Conservation (phyloP, 2,797 vertebrate genomes). For the Gouania willdenowi region DNA sequence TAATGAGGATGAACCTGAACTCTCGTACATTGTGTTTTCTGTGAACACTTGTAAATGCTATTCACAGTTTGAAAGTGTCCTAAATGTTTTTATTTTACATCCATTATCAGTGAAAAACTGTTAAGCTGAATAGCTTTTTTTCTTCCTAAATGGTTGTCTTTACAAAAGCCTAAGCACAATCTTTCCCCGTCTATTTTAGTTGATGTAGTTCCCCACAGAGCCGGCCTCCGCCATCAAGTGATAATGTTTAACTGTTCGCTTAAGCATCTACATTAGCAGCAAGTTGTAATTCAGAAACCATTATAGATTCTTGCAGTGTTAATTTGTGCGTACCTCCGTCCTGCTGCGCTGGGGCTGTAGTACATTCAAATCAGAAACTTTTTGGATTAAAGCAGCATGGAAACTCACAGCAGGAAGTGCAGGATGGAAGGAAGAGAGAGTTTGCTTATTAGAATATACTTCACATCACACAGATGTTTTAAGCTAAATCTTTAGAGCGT, state of each 20-base stretch:
- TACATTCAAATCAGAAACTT: constrained; percentile 22
- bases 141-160: constrained; percentile 3
- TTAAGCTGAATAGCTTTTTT: too few species aligned
- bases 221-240: neutral
- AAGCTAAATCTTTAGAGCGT: neutral
- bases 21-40: too few species aligned
- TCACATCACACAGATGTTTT: too few species aligned
- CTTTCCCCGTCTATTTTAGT: too few species aligned
- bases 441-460: too few species aligned
- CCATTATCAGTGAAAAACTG: too few species aligned
- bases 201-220: neutral
- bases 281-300: constrained; percentile 13
- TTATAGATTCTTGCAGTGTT: constrained; percentile 10
- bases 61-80: constrained; percentile 4
- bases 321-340: constrained; percentile 12
- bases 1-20: too few species aligned
- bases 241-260: constrained; percentile 14
- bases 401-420: constrained; percentile 10
- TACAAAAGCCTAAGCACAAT: neutral
- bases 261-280: constrained; percentile 9
- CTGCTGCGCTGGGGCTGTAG: constrained; percentile 15
- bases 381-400: constrained; percentile 21
- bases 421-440: neutral
- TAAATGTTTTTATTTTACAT: too few species aligned
- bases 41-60: constrained; percentile 1